phyloP scores from a whole-genome alignment of 2,113 vertebrate species.

The Lophotis ruficrista region DNA sequence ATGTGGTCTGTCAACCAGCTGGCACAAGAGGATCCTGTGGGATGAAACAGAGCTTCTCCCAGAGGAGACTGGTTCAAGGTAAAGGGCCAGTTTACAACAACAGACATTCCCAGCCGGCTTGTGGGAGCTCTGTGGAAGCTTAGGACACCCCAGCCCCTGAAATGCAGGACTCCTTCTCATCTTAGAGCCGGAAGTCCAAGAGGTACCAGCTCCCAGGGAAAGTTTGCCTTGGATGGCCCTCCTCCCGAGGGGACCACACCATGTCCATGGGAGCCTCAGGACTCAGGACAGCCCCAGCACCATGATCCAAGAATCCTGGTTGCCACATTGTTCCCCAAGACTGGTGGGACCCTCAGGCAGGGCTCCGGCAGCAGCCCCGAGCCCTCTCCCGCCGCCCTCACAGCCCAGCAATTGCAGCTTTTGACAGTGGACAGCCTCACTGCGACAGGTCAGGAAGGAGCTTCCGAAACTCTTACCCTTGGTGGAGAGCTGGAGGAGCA shows the following conservation, averaged over 20 bases:
- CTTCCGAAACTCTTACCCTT: not conserved
- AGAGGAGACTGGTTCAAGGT: not conserved
- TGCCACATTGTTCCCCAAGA: not conserved
- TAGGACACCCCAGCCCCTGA: no score
- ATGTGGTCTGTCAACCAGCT: not conserved
- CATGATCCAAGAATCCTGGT: not conserved
- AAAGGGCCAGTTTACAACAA: no score
- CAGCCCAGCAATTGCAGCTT: not conserved
- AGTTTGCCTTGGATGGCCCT: not conserved
- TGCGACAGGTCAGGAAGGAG: not conserved
- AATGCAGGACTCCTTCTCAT: not conserved
- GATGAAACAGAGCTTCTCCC: not conserved
- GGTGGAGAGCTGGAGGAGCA: not conserved
- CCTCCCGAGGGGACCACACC: fast-evolving
- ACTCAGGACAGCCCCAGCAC: not conserved
- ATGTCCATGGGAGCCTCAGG: not conserved
- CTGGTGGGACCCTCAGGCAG: not conserved
- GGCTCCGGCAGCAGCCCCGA: not conserved
- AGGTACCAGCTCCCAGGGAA: not conserved
- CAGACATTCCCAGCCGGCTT: not conserved
- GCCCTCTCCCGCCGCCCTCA: not conserved
- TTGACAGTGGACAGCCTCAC: no score
- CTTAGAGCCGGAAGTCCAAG: not conserved
- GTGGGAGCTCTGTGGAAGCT: not conserved
- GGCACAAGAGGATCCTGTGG: not conserved